Percentiles rank a stretch among this genome's conserved stretches.
These are phyloP conservation scores for Orestias chungarensis DNA, from an alignment of 2,797 vertebrate species.

Conservation along the genomic window DNA sequence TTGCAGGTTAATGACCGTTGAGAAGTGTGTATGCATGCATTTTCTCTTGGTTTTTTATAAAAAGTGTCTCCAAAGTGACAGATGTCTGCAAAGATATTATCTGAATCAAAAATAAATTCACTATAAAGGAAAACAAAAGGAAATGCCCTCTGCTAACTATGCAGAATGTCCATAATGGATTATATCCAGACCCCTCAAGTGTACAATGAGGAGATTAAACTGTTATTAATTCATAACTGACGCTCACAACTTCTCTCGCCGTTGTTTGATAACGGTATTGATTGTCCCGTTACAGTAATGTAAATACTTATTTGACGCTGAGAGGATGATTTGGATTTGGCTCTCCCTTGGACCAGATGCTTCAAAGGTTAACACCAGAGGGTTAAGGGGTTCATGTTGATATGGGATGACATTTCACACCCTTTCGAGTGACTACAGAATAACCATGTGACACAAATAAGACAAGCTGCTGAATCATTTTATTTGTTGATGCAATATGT, in stretches of 20 bases:
- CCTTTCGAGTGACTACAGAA: constrained; percentile 16
- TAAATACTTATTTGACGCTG: constrained; percentile 59
- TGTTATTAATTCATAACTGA: background rate
- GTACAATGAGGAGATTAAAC: background rate
- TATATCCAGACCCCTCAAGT: background rate
- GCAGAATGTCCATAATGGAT: too few species aligned
- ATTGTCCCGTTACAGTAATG: constrained; percentile 51
- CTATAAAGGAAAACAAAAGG: constrained; percentile 32
- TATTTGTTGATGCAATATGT: background rate
- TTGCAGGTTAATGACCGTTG: background rate
- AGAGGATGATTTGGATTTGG: constrained; percentile 49
- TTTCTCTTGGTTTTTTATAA: background rate
- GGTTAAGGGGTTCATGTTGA: constrained; percentile 35
- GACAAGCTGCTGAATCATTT: background rate
- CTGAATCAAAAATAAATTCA: constrained; percentile 26
- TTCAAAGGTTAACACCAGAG: constrained; percentile 41
- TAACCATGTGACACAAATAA: constrained; percentile 18
- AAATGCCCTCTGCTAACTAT: constrained; percentile 42
- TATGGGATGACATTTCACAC: constrained; percentile 28
- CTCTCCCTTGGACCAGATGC: constrained; percentile 45
- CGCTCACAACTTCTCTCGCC: background rate
- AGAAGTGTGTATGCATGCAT: background rate
- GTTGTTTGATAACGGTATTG: background rate
- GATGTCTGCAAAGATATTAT: constrained; percentile 11
- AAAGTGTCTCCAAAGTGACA: background rate